Percentiles rank a stretch among this genome's conserved stretches.
Evolutionary conservation across 2,113 vertebrate species (phyloP).

Genomic region (human (Homo sapiens)): DNA sequence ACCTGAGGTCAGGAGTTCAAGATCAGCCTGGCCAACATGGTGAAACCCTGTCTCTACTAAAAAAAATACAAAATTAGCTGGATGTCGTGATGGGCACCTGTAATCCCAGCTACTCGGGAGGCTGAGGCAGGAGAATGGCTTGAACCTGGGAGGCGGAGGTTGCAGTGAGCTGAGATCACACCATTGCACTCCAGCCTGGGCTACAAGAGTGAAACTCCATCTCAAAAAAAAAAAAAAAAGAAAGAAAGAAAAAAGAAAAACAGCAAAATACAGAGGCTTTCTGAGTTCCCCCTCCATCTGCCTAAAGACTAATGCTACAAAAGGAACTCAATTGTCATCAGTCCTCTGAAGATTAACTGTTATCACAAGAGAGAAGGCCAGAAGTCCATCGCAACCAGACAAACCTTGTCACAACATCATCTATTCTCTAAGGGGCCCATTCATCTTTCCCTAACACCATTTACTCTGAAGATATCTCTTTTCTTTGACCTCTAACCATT

Average conservation of each 20-base stretch:
- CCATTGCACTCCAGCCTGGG: too few relatives aligned
- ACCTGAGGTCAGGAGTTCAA: too few relatives aligned
- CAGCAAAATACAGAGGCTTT: neutral
- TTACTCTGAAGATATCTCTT: neutral
- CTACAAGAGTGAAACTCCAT: too few relatives aligned
- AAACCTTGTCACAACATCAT: neutral
- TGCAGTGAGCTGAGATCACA: too few relatives aligned
- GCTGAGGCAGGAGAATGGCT: too few relatives aligned
- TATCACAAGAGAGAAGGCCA: neutral
- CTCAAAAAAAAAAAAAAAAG: too few relatives aligned
- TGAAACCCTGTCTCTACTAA: too few relatives aligned
- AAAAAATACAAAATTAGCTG: too few relatives aligned
- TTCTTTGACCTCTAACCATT: neutral
- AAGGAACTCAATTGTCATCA: neutral
- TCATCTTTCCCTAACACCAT: neutral
- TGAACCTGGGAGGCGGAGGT: too few relatives aligned
- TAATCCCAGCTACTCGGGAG: too few relatives aligned
- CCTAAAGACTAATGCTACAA: neutral
- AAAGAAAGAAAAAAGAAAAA: neutral
- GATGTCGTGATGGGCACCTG: too few relatives aligned
- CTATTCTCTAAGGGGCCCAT: neutral
- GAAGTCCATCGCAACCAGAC: neutral
- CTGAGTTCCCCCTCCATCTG: neutral
- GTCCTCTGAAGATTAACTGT: neutral
- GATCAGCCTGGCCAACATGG: too few relatives aligned